Evolutionary conservation across 2,113 vertebrate species (phyloP), one percentile per base, ranked within the genome.

Genomic region (Ceyx cyanopectus): DNA sequence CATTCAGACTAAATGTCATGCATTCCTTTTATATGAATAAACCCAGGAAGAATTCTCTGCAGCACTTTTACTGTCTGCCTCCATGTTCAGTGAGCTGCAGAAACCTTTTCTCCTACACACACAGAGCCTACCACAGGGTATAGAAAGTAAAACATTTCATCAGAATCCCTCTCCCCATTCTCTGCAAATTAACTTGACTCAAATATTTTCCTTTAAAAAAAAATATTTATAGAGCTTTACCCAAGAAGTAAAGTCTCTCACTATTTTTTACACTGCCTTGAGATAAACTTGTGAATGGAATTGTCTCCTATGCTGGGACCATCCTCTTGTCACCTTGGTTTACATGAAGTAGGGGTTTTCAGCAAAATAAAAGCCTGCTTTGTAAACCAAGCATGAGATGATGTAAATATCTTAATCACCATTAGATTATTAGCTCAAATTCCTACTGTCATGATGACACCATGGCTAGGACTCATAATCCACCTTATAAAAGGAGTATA

Each of bases 1-100:
- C 51, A 81, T 96, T 96, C 93, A 96, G 85, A 63, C 89, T 51
- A 94, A 96, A 96, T 92, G 89, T 96, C 93, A 92, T 62, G 87
- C 93, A 95, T 97, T 96, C 95, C 89, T 91, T 85, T 93, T 58
- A 63, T 43, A 91, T 94, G 80, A 97, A 89, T 82, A 95, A 93
- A 79, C 27, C 58, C 70, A 73, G 66, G 68, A 89, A 89, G 48
- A 72, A 80, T 81, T 73, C 66, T 22, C 45, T 56, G 73, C 65
- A 80, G 76, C 48, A 74, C 24, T 94, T 94, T 79, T 0, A 0
- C 80, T 89, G 58, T 37, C 60, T 76, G 57, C 62, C 29, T 87
- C 22, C 56, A 63, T 22, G 40, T 65, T 45, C 70, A 74, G 69
- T 85, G 77, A 78, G 53, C 61, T 85, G 69, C 72, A 90, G 65